Evolutionary conservation across 1,140 invertebrate genomes (phyloP), one percentile per base, ranked within the genome.

Genomic region (Proctacanthus coquilletti): DNA sequence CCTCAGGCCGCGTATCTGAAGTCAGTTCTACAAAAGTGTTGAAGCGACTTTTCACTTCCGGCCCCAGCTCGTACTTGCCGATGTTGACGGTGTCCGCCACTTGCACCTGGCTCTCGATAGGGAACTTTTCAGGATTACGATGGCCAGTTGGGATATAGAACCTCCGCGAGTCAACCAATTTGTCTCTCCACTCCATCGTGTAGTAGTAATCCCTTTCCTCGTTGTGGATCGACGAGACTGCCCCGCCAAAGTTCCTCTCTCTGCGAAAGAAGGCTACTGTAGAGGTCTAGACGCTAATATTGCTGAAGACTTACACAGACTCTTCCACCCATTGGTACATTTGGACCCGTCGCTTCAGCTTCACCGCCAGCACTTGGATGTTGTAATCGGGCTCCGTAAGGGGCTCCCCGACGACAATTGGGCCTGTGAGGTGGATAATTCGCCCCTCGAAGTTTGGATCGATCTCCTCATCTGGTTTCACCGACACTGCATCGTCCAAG

Each of bases 281-380:
- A n/a, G n/a, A n/a, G n/a, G n/a, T n/a, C 23, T 27, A 9, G 23
- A 9, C 23, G 23, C 23, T 27, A 9, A 8, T 9, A 8, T n/a
- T 9, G n/a, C 8, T 15, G 20, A 10, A 6, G 13, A 25, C 51
- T 40, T 46, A 53, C 39, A 54, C 42, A 17, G 72, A 63, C 48
- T 86, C 80, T 52, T 92, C 85, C 31, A 87, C 70, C 86, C 86
- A 92, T 53, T 92, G 87, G 54, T 80, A 92, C 81, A 91, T 89
- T 59, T 92, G 85, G 1, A 84, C 82, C 42, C 76, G 65, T 32
- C 80, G 70, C 44, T 75, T 75, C 17, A 85, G 53, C 47, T 80
- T 81, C 0, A 83, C 74, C 14, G 80, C 74, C 36, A 73, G 65
- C 5, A 86, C 70, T 47, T 79, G 72, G 29, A 88, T 72, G 36